Evolutionary conservation across 2,113 vertebrate genomes (phyloP).

Genomic region (Etheostoma spectabile): DNA sequence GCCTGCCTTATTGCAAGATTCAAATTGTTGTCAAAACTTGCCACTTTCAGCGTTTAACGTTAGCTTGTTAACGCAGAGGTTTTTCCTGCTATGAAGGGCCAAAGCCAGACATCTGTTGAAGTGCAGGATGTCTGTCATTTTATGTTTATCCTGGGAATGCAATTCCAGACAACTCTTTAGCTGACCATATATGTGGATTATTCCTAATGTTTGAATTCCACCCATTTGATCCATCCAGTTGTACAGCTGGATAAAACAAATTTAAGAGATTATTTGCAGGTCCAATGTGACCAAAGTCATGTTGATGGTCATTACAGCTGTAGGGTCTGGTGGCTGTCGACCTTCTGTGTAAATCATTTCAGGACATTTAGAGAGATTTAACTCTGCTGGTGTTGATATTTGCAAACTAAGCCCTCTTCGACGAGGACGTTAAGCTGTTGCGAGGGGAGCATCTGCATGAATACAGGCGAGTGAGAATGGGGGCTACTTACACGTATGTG

Average conservation of each 20-base stretch:
- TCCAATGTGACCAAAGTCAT: conserved; percentile 37
- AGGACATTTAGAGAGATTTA: conserved; percentile 70
- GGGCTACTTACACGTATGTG: conserved; percentile 33
- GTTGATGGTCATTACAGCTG: conserved; percentile 61
- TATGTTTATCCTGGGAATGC: no score
- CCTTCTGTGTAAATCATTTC: conserved; percentile 57
- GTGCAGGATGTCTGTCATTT: no score
- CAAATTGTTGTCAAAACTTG: no score
- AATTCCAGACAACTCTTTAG: background rate
- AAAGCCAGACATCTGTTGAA: no score
- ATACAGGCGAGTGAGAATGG: conserved; percentile 5
- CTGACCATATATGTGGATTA: conserved; percentile 9
- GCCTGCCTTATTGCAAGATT: no score
- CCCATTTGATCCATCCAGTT: conserved; percentile 26
- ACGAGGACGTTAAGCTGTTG: conserved; percentile 33
- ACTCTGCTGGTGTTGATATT: conserved; percentile 49
- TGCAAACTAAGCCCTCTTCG: conserved; percentile 51
- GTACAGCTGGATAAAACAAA: conserved; percentile 42
- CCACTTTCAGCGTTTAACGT: no score
- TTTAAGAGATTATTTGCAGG: conserved; percentile 42
- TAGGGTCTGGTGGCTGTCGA: conserved; percentile 39
- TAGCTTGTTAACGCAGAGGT: no score
- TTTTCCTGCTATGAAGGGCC: no score
- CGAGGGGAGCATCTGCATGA: conserved; percentile 34
- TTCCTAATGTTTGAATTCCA: conserved; percentile 22